A percentile compares a stretch with the other conserved stretches of the same genome.
phyloP scores from a whole-genome alignment of 2,888 invertebrate genomes.

The Nesidiocoris tenuis region DNA sequence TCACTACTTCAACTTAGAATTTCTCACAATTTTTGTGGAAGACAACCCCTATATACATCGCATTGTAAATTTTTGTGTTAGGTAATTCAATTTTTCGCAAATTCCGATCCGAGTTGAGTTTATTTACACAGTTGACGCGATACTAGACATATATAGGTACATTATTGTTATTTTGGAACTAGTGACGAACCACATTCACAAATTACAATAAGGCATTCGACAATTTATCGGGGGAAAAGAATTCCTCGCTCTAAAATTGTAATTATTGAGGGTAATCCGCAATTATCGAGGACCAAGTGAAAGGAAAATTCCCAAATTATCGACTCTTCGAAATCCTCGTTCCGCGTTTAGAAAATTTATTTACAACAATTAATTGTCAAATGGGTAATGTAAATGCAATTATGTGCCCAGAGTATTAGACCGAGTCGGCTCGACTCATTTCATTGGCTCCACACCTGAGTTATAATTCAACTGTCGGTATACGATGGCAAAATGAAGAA shows the following conservation, averaged over 20 bases:
- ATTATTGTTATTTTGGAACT: slow-evolving; percentile 23
- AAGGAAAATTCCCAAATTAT: no score
- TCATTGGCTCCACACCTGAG: background rate
- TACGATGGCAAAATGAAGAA: background rate
- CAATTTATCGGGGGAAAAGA: slow-evolving; percentile 25
- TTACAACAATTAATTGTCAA: slow-evolving; percentile 31
- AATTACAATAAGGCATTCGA: slow-evolving; percentile 47
- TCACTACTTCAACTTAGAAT: slow-evolving; percentile 29
- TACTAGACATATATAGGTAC: background rate
- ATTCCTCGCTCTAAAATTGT: no score
- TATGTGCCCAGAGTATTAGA: slow-evolving; percentile 39
- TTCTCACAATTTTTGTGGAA: slow-evolving; percentile 48
- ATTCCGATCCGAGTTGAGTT: background rate
- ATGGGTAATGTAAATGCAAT: slow-evolving; percentile 29
- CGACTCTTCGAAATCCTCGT: background rate
- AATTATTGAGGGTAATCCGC: slow-evolving; percentile 21
- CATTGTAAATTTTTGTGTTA: background rate
- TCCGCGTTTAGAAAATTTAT: slow-evolving; percentile 23
- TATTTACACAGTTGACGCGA: background rate
- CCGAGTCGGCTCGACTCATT: slow-evolving; percentile 12
- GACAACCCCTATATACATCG: slow-evolving; percentile 50
- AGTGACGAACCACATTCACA: slow-evolving; percentile 17
- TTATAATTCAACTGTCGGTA: background rate
- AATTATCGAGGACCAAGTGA: no score
- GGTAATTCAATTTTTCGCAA: background rate